phyloP scores from a whole-genome alignment of 1,140 invertebrate genomes.

The Neodiprion pinetum region DNA sequence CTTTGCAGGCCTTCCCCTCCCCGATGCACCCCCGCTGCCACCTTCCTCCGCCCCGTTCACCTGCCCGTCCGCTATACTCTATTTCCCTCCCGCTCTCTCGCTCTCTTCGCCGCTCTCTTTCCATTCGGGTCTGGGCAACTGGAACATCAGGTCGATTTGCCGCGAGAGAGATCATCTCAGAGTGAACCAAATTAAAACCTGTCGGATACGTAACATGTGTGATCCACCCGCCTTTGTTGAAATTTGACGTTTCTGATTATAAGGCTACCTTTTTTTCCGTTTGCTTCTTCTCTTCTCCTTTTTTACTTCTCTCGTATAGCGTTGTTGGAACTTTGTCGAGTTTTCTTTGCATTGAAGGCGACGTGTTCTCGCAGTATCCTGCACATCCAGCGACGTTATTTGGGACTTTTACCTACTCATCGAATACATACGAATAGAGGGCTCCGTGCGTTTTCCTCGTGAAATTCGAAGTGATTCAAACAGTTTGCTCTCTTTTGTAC shows the following conservation, averaged over 20 bases:
- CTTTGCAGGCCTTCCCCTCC: slow-evolving; percentile 25
- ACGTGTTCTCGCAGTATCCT: not conserved
- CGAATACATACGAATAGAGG: too few relatives aligned
- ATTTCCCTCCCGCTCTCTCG: slow-evolving; percentile 9
- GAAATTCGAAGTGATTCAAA: not conserved
- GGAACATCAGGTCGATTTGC: slow-evolving; percentile 14
- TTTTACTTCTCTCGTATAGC: slow-evolving; percentile 10
- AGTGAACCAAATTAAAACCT: slow-evolving; percentile 60
- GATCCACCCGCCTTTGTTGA: slow-evolving; percentile 49
- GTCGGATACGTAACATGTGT: slow-evolving; percentile 59
- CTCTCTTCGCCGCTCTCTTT: not conserved
- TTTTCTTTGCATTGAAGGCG: not conserved
- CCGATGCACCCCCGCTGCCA: slow-evolving; percentile 20
- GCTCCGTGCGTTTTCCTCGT: too few relatives aligned
- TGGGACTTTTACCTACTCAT: too few relatives aligned
- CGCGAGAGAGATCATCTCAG: slow-evolving; percentile 49
- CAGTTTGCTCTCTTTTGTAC: not conserved
- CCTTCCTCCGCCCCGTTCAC: slow-evolving; percentile 17
- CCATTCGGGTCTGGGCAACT: slow-evolving; percentile 10
- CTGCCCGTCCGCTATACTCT: slow-evolving; percentile 18
- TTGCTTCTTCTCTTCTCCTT: slow-evolving; percentile 14
- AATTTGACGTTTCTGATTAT: slow-evolving; percentile 59
- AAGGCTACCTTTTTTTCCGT: slow-evolving; percentile 30
- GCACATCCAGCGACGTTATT: not conserved
- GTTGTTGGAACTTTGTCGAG: not conserved